Evolutionary conservation across 1,140 invertebrate genomes (phyloP), one percentile per base, ranked within the genome.

Genomic region (Sinonovacula constricta): DNA sequence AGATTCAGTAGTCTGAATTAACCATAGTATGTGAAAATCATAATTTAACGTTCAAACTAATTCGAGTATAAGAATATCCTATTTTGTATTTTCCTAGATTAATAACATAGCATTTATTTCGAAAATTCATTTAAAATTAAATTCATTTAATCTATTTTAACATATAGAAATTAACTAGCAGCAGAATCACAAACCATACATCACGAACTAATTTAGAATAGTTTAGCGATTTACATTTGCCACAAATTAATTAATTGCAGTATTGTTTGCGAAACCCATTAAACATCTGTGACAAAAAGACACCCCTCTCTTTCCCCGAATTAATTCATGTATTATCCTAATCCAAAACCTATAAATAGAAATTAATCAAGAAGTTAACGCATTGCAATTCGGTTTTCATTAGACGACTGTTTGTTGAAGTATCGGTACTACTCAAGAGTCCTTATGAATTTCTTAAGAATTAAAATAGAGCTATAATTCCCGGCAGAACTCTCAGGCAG

Each of bases 331-430:
- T 30, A 60, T 60, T 26, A 28, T 10, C 26, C 28, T 28, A 60
- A 26, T 60, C 28, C 28, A 5, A 59, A 53, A 59, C 10, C 68
- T 31, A 59, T 39, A 70, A 70, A 70, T 59, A 70, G 68, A 70
- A 59, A 59, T 59, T 70, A 70, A 70, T 70, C 68, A 70, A 70
- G 49, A 70, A 45, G 7, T 45, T 45, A 45, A 45, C 7, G 39
- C n/a, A 22, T n/a, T 28, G 28, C n/a, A 59, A 4, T 59, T 22
- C 56, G 12, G 56, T 22, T 22, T 59, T 59, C 56, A 78, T 78
- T 62, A 62, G 67, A 34, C 28, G 28, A 54, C 39, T 78, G 70
- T 78, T 78, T 78, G 56, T 66, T 78, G 51, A 78, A 78, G 75
- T 51, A 56, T 15, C 45, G 57, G 34, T 63, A 2, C 26, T n/a